Evolutionary conservation across 2,888 invertebrate species (phyloP).

Genomic region (Diarsia brunnea): DNA sequence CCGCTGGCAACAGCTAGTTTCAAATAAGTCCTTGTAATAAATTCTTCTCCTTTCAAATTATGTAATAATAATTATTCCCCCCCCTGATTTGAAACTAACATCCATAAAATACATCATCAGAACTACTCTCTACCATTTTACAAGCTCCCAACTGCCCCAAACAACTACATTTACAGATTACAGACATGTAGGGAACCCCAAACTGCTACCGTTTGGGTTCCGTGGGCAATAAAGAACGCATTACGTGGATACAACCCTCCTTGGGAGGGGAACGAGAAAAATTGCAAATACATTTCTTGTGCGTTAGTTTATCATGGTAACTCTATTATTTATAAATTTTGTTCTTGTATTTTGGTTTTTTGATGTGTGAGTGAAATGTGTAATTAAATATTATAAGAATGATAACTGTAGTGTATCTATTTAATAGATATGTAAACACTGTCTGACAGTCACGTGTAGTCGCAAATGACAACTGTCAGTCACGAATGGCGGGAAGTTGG

Average conservation of each 20-base stretch:
- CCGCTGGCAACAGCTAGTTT: no score
- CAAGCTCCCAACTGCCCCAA: slow-evolving; percentile 61
- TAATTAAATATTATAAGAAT: background rate
- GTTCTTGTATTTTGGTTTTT: slow-evolving; percentile 22
- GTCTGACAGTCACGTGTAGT: no score
- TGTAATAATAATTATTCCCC: background rate
- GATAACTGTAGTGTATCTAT: background rate
- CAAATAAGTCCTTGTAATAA: background rate
- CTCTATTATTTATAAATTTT: slow-evolving; percentile 64
- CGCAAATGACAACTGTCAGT: no score
- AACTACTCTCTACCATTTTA: slow-evolving; percentile 50
- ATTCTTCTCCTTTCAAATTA: background rate
- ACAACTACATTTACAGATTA: slow-evolving; percentile 84
- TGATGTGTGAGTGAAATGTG: slow-evolving; percentile 6
- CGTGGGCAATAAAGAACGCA: slow-evolving; percentile 84
- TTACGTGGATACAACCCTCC: slow-evolving; percentile 77
- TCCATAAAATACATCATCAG: slow-evolving; percentile 50
- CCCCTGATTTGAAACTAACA: slow-evolving; percentile 35
- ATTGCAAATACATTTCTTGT: slow-evolving; percentile 62
- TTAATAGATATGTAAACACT: no score
- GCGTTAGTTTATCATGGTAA: slow-evolving; percentile 61
- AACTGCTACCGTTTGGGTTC: slow-evolving; percentile 79
- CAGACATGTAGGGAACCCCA: slow-evolving; percentile 78
- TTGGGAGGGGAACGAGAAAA: slow-evolving; percentile 66
- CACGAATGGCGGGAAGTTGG: no score